phyloP scores from a whole-genome alignment of 2,113 vertebrate species.

The Pontoporia blainvillei region DNA sequence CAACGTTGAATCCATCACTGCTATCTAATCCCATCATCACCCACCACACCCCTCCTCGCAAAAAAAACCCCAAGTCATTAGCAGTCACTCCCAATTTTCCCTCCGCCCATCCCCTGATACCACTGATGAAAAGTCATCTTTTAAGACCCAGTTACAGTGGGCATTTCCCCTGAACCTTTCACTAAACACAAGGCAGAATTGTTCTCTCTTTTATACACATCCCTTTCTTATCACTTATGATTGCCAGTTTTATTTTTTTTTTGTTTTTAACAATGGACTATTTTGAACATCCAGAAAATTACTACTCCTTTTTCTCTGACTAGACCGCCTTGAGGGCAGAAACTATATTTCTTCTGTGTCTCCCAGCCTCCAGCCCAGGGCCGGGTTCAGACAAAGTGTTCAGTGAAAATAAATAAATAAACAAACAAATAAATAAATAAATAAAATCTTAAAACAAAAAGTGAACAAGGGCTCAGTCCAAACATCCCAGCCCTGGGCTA shows the following conservation, averaged over 20 bases:
- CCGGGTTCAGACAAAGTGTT: neutral
- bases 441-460: neutral
- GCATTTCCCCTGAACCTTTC: neutral
- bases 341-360: neutral
- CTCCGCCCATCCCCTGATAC: fast-evolving
- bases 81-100: neutral
- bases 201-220: neutral
- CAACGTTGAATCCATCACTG: neutral
- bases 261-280: neutral
- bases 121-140: neutral
- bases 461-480: neutral
- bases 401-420: neutral
- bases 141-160: neutral
- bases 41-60: neutral
- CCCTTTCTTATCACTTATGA: neutral
- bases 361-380: neutral
- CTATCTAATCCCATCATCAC: neutral
- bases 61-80: neutral
- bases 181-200: neutral
- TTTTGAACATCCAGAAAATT: neutral
- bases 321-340: neutral
- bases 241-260: neutral
- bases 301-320: neutral
- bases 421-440: neutral
- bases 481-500: no score